phyloP scores from a whole-genome alignment of 2,113 vertebrate genomes.

The Pleuronectes platessa region DNA sequence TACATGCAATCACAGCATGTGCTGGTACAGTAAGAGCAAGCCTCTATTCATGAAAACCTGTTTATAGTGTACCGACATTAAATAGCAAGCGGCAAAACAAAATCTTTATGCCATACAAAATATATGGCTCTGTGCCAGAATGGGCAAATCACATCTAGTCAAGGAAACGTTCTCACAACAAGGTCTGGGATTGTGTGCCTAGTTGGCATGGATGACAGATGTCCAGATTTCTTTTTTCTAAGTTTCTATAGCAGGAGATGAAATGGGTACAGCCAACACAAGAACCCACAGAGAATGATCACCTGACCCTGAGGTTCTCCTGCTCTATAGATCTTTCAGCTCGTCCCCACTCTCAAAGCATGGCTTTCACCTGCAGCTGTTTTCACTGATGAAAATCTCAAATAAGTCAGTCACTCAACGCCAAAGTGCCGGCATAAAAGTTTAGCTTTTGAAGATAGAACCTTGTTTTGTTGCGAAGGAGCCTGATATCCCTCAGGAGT shows the following conservation, averaged over 20 bases:
- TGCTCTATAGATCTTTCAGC: not conserved
- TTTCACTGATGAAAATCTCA: not conserved
- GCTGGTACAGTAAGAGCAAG: conserved; percentile 30
- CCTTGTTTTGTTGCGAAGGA: not conserved
- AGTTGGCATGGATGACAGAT: not conserved
- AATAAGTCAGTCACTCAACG: not conserved
- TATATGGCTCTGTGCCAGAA: conserved; percentile 14
- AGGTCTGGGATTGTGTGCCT: no score
- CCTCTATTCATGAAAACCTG: conserved; percentile 32
- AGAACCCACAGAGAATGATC: not conserved
- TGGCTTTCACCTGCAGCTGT: not conserved
- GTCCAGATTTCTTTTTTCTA: not conserved
- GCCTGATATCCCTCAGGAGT: not conserved
- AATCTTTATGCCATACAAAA: conserved; percentile 30
- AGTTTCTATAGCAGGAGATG: not conserved
- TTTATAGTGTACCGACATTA: conserved; percentile 29
- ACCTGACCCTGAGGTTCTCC: not conserved
- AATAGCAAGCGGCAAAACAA: conserved; percentile 24
- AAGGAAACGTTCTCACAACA: no score
- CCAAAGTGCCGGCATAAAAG: not conserved
- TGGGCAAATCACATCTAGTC: not conserved
- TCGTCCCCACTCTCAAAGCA: not conserved
- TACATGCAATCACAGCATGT: conserved; percentile 38
- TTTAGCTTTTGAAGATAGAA: not conserved
- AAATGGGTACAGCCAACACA: not conserved